Evolutionary conservation across 2,113 vertebrate genomes (phyloP).

Genomic region (Eidolon helvum): DNA sequence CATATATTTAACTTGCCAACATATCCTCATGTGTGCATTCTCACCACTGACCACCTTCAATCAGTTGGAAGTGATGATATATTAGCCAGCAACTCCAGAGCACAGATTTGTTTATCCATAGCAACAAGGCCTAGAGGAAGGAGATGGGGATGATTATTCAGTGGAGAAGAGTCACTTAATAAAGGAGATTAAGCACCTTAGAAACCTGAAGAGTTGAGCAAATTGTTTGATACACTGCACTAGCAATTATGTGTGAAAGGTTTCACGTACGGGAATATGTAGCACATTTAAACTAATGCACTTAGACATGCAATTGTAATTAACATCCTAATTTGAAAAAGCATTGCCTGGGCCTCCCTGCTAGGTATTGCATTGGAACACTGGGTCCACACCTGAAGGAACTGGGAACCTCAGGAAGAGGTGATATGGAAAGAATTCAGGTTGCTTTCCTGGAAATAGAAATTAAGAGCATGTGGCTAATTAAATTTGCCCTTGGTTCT

Average conservation of each 20-base stretch:
- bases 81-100: slow-evolving; percentile 9
- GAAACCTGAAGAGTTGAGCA: slow-evolving; percentile 42
- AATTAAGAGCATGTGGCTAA: not conserved
- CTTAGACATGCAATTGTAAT: not conserved
- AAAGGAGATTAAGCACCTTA: slow-evolving; percentile 49
- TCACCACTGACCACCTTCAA: not conserved
- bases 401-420: not conserved
- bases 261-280: not conserved
- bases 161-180: slow-evolving; percentile 61
- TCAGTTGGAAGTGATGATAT: not conserved
- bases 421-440: not conserved
- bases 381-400: not conserved
- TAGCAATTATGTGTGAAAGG: slow-evolving; percentile 14
- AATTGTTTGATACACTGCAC: slow-evolving; percentile 41
- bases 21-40: not conserved
- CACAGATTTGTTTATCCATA: slow-evolving; percentile 44
- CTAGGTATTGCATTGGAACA: not conserved
- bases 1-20: not conserved
- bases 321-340: not conserved
- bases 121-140: slow-evolving; percentile 39
- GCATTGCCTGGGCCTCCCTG: not conserved
- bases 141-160: slow-evolving; percentile 40
- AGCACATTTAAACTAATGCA: not conserved
- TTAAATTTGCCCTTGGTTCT: slow-evolving; percentile 5
- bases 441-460: slow-evolving; percentile 31